Evolutionary conservation across 2,113 vertebrate genomes (phyloP).

Genomic region (Pedetes capensis): DNA sequence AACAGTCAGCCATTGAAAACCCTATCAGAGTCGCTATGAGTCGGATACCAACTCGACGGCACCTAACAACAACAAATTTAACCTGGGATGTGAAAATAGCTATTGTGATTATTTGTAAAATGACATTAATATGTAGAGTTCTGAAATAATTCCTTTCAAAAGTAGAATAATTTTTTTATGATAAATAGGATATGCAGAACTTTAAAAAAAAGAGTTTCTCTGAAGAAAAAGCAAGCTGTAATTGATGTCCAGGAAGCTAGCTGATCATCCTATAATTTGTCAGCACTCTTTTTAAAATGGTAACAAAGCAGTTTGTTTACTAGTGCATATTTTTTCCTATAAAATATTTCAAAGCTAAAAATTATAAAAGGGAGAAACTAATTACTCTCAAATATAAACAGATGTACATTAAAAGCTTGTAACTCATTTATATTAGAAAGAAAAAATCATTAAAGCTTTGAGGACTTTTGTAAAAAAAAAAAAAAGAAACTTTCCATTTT

Average conservation of each 20-base stretch:
- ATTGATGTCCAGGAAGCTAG: conserved; percentile 32
- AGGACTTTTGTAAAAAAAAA: conserved; percentile 37
- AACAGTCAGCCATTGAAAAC: too few relatives aligned
- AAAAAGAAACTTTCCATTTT: conserved; percentile 22
- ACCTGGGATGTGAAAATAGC: background rate
- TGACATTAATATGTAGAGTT: conserved; percentile 21
- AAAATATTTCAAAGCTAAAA: conserved; percentile 57
- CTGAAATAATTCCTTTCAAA: conserved; percentile 41
- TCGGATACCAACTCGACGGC: too few relatives aligned
- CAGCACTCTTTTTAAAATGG: background rate
- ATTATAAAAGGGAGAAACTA: conserved; percentile 56
- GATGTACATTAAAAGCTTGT: conserved; percentile 31
- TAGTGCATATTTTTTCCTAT: background rate
- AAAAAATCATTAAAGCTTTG: conserved; percentile 58
- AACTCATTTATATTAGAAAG: conserved; percentile 49
- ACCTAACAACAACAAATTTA: too few relatives aligned
- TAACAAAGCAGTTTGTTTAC: conserved; percentile 20
- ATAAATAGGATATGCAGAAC: background rate
- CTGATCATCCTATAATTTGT: background rate
- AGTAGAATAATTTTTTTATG: conserved; percentile 50
- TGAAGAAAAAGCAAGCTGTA: conserved; percentile 25
- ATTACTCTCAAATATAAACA: conserved; percentile 57
- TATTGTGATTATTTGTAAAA: conserved; percentile 35
- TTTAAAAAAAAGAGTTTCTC: conserved; percentile 29
- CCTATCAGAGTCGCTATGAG: too few relatives aligned